These are phyloP conservation scores for Odontophorus gujanensis DNA, from an alignment of 2,113 vertebrate genomes.

Conservation along the genomic window DNA sequence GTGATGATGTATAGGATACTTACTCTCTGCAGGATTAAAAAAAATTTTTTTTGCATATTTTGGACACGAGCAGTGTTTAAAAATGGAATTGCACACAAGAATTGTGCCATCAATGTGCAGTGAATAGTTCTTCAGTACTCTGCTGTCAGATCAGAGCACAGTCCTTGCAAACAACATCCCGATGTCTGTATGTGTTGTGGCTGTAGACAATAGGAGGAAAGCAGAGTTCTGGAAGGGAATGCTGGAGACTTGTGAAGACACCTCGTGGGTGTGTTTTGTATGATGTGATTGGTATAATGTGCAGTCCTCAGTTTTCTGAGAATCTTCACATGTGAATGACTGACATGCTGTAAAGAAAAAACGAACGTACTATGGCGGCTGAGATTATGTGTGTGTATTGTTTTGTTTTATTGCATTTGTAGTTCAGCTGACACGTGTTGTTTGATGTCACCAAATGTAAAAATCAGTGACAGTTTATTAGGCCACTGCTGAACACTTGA, in stretches of 20 bases:
- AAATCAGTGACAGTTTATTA: not conserved
- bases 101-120: not conserved
- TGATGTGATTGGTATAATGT: rapidly evolving
- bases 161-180: not conserved
- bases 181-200: rapidly evolving
- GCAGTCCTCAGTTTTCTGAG: not conserved
- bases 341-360: not conserved
- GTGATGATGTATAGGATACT: rapidly evolving
- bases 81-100: rapidly evolving
- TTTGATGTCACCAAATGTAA: not conserved
- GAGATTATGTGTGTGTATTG: not conserved
- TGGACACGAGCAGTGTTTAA: not conserved
- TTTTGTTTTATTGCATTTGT: not conserved
- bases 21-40: not conserved
- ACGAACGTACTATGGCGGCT: rapidly evolving
- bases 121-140: not conserved
- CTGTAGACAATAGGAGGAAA: not conserved
- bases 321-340: rapidly evolving
- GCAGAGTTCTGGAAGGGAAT: not conserved
- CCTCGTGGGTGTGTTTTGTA: not conserved
- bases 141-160: not conserved
- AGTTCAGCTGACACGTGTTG: not conserved
- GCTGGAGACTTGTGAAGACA: rapidly evolving
- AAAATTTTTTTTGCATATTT: not conserved
- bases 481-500: not conserved